phyloP scores from a whole-genome alignment of 2,797 vertebrate genomes.

The Eulemur coronatus region DNA sequence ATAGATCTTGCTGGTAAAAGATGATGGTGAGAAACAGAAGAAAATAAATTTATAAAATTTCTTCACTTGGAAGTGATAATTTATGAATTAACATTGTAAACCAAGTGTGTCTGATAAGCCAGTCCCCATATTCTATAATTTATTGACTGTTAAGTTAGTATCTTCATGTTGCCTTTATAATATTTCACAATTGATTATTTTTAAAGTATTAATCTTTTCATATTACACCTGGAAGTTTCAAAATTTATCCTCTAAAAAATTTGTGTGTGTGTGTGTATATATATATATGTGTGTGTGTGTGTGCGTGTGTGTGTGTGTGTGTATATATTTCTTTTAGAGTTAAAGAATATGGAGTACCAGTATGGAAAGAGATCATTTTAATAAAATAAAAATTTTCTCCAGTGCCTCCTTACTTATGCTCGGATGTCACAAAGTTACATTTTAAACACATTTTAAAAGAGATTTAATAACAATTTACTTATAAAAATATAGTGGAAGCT shows the following conservation, averaged over 20 bases:
- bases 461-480: background rate
- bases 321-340: background rate
- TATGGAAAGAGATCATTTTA: background rate
- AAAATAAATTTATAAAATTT: background rate
- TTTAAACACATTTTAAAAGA: constrained; percentile 17
- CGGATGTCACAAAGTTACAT: background rate
- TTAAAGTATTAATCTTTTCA: background rate
- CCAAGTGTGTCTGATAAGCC: background rate
- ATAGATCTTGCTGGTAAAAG: background rate
- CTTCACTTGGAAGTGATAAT: background rate
- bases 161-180: background rate
- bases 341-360: background rate
- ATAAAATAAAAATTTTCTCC: background rate
- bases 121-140: background rate
- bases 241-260: background rate
- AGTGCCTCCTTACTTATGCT: background rate
- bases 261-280: background rate
- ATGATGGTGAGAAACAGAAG: background rate
- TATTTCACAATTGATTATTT: background rate
- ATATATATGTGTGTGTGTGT: background rate
- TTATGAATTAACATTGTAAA: background rate
- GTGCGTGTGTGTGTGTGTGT: background rate
- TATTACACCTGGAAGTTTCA: background rate
- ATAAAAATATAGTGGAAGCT: background rate
- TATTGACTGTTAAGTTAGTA: background rate